Evolutionary conservation across 2,113 vertebrate species (phyloP).

Genomic region (Nycticryphes semicollaris): DNA sequence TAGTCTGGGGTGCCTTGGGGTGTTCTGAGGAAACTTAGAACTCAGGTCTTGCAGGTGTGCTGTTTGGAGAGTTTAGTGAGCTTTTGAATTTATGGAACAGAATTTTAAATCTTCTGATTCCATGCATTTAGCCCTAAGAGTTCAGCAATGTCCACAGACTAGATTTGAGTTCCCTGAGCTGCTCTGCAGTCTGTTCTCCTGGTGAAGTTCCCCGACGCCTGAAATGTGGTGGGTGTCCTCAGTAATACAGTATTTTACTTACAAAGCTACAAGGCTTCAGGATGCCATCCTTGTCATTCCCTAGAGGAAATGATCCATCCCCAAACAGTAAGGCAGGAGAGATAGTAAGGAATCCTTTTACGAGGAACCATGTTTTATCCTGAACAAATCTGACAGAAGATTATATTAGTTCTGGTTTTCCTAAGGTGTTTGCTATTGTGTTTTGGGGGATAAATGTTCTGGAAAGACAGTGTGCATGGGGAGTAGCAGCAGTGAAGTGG

Average conservation of each 20-base stretch:
- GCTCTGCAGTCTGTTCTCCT: not conserved
- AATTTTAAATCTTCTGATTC: not conserved
- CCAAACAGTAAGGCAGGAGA: not conserved
- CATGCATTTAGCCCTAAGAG: fast-evolving
- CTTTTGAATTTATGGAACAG: not conserved
- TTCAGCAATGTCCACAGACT: not conserved
- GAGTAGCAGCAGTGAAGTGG: not conserved
- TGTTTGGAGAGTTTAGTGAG: not conserved
- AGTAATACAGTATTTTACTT: not conserved
- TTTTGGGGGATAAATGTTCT: not conserved
- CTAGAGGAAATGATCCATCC: not conserved
- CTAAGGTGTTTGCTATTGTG: not conserved
- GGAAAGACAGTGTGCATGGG: not conserved
- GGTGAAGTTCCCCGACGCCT: not conserved
- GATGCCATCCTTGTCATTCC: not conserved
- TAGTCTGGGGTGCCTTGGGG: fast-evolving
- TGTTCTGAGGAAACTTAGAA: not conserved
- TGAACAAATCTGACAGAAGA: not conserved
- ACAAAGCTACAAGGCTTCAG: not conserved
- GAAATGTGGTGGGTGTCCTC: not conserved
- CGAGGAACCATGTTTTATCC: not conserved
- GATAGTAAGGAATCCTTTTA: not conserved
- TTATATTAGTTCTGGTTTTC: not conserved
- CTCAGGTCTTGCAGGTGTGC: not conserved
- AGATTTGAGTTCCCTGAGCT: not conserved